A percentile compares a stretch with the other conserved stretches of the same genome.
Conservation (phyloP, 2,797 vertebrate species). For the Diglossa cyanea region DNA sequence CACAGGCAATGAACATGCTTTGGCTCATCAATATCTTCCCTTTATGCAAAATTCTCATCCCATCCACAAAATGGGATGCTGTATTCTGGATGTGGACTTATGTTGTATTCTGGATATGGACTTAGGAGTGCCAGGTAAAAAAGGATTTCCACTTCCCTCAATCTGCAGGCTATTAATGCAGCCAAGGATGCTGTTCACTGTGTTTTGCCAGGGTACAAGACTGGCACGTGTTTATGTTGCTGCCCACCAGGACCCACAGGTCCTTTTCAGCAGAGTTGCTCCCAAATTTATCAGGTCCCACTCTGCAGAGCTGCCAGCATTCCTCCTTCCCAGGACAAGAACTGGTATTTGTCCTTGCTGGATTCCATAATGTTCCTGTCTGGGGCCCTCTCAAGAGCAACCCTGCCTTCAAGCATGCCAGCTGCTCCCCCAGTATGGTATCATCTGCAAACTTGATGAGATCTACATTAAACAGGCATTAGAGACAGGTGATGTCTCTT, state of each 20-base stretch:
- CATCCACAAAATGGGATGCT: background rate
- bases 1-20: background rate
- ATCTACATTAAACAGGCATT: background rate
- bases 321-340: background rate
- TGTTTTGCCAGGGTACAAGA: background rate
- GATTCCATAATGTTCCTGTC: background rate
- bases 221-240: background rate
- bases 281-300: background rate
- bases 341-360: background rate
- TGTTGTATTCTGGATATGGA: background rate
- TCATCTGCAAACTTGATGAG: background rate
- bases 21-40: background rate
- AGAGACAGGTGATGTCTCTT: background rate
- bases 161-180: background rate
- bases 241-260: background rate
- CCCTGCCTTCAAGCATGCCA: background rate
- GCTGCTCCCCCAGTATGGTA: accelerated
- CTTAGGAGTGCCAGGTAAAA: background rate
- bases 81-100: background rate
- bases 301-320: background rate
- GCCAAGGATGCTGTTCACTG: background rate
- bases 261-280: background rate
- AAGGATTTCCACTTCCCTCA: background rate
- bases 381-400: background rate
- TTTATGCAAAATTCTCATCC: background rate